phyloP scores from a whole-genome alignment of 2,113 vertebrate species.

The Campylomormyrus tamandua region DNA sequence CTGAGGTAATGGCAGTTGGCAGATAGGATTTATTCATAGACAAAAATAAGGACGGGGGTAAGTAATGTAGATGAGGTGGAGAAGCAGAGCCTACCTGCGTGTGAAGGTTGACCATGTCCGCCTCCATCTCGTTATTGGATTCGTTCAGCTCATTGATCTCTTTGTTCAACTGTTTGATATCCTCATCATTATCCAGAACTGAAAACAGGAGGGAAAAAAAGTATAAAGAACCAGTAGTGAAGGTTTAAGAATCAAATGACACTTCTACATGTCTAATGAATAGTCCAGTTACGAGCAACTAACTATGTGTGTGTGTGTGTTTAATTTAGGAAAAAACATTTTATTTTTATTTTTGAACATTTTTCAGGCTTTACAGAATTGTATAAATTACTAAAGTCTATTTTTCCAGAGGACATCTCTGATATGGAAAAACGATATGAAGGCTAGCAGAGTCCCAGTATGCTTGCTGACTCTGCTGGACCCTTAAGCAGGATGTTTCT shows the following conservation, averaged over 20 bases:
- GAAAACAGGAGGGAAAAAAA: conserved; percentile 20
- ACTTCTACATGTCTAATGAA: not conserved
- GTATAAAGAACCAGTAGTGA: not conserved
- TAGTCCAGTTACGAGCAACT: not conserved
- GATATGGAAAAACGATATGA: not conserved
- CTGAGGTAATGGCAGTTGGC: not conserved
- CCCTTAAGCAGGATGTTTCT: not conserved
- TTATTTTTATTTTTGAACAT: not conserved
- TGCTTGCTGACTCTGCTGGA: not conserved
- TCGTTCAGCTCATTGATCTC: conserved; percentile 92
- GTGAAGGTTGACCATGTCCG: conserved; percentile 90
- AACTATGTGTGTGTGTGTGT: not conserved
- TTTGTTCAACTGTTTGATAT: conserved; percentile 95
- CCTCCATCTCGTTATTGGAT: conserved; percentile 94
- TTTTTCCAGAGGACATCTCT: not conserved
- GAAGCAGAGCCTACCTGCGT: conserved; percentile 72
- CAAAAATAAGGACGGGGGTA: not conserved
- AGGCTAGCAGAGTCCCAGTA: not conserved
- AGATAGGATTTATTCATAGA: not conserved
- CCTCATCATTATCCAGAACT: conserved; percentile 95
- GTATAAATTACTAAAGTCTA: not conserved
- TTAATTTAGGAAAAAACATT: not conserved
- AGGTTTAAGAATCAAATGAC: conserved; percentile 9
- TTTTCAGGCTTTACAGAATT: not conserved
- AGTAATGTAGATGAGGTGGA: not conserved